Base-by-base conservation (phyloP, 2,797 vertebrate genomes). In the Anabas testudineus region DNA sequence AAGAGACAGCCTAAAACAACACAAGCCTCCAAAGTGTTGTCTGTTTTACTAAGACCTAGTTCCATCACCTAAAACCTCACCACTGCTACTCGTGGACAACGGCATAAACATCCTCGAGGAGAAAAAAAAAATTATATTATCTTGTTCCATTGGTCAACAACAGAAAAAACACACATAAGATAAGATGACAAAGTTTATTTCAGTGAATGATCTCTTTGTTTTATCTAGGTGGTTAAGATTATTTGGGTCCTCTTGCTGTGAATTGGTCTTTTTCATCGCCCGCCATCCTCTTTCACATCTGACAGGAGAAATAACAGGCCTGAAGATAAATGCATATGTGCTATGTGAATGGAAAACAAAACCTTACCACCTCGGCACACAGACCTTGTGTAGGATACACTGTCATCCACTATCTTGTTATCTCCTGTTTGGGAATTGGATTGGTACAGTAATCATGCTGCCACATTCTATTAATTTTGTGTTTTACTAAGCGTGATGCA, bases 1-100 rank as follows among this genome's bases (percentile, higher is more conserved):
- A 55, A 82, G 79, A 87, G 64, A 62, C 57, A 34, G 83, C 78
- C 83, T 80, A 73, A 83, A 88, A 91, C 82, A 84, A 90, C 81
- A 85, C 64, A 62, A 65, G 72, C 63, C 79, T 84, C 76, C 19
- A 57, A 80, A 78, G 76, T 74, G 72, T 80, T 83, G 67, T 81
- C 74, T 85, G 64, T 84, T 90, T 84, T 83, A 84, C 81, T 77
- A 71, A 91, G 80, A 79, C 80, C 85, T 68, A 64, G 47, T 87
- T 89, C 55, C 46, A 64, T 76, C 71, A 78, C 83, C 79, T 73
- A 49, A 81, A 84, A 80, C 62, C 55, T 61, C 16, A 15, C 64
- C 46, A 19, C 56, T 7, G 4, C 54, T 46, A 22, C 63, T 80
- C 71, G 64, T 47, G 15, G 10, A 51, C 1, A 0, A 52, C 12